A percentile compares a stretch with the other conserved stretches of the same genome.
Conservation (phyloP, 2,888 invertebrate species). For the Plagodis dolabraria region DNA sequence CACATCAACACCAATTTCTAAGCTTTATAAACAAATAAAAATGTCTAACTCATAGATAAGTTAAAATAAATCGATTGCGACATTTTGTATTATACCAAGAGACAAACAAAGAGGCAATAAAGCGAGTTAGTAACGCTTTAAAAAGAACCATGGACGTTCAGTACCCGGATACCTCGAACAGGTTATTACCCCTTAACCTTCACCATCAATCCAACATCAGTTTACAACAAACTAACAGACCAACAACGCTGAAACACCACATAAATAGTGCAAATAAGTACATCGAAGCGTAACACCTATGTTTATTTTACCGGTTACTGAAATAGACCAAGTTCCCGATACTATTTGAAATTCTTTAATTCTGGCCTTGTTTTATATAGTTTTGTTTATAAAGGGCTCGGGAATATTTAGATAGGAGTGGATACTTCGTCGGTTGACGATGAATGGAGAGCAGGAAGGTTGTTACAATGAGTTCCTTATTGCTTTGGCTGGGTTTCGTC, state of each 20-base stretch:
- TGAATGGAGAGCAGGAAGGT: constrained; percentile 12
- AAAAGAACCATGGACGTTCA: too few relatives aligned
- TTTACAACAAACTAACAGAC: constrained; percentile 20
- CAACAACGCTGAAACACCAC: constrained; percentile 12
- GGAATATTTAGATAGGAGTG: constrained; percentile 13
- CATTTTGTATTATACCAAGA: too few relatives aligned
- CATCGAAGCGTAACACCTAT: constrained; percentile 23
- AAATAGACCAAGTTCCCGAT: constrained; percentile 42
- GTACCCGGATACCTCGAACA: too few relatives aligned
- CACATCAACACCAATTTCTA: too few relatives aligned
- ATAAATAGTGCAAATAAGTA: constrained; percentile 24
- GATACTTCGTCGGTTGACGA: constrained; percentile 3
- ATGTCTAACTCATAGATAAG: too few relatives aligned
- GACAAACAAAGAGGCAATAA: too few relatives aligned
- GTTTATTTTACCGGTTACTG: constrained; percentile 37
- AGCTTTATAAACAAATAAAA: too few relatives aligned
- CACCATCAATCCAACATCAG: neutral
- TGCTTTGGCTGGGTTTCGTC: neutral
- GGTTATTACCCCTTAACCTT: constrained; percentile 8
- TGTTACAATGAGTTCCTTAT: constrained; percentile 9
- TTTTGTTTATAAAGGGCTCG: constrained; percentile 27
- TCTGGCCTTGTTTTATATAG: constrained; percentile 27
- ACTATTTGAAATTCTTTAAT: constrained; percentile 27
- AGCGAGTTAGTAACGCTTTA: too few relatives aligned
- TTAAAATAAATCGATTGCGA: too few relatives aligned